Conservation (phyloP, 2,113 vertebrate genomes). For the Callospermophilus lateralis region DNA sequence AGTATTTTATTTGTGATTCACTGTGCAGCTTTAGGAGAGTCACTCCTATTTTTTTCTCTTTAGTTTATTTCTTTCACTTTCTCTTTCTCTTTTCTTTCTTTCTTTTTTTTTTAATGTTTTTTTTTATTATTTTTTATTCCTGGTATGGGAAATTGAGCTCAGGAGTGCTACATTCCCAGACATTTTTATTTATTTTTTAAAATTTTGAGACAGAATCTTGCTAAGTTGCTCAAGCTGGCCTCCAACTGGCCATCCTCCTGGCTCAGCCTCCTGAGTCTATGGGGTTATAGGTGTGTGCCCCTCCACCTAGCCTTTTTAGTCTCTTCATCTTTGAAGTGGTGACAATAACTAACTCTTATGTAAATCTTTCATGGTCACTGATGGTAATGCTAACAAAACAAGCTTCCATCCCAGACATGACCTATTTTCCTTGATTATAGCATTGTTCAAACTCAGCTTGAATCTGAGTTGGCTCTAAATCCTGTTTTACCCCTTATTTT, state of each 20-base stretch:
- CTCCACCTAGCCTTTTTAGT: neutral
- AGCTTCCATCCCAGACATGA: neutral
- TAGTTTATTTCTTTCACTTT: neutral
- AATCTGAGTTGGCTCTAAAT: neutral
- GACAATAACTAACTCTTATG: neutral
- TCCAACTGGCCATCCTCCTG: too few species aligned
- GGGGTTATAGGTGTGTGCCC: too few species aligned
- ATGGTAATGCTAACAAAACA: neutral
- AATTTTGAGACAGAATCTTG: too few species aligned
- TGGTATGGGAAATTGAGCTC: too few species aligned
- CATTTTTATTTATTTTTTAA: too few species aligned
- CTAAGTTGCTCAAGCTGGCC: too few species aligned
- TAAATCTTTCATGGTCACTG: neutral
- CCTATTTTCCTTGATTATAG: neutral
- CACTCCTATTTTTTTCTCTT: neutral
- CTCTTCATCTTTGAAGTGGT: neutral
- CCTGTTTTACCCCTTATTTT: neutral
- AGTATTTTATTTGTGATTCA: neutral
- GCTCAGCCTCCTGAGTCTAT: too few species aligned
- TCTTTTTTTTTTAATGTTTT: neutral
- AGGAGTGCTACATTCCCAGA: too few species aligned
- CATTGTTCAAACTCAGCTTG: neutral
- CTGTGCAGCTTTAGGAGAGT: neutral
- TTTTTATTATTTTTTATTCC: too few species aligned
- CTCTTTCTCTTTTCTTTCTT: neutral